Percentiles rank a stretch among this genome's conserved stretches.
These are phyloP conservation scores for Lymantria monacha DNA, from an alignment of 2,888 invertebrate species.

Conservation along the genomic window DNA sequence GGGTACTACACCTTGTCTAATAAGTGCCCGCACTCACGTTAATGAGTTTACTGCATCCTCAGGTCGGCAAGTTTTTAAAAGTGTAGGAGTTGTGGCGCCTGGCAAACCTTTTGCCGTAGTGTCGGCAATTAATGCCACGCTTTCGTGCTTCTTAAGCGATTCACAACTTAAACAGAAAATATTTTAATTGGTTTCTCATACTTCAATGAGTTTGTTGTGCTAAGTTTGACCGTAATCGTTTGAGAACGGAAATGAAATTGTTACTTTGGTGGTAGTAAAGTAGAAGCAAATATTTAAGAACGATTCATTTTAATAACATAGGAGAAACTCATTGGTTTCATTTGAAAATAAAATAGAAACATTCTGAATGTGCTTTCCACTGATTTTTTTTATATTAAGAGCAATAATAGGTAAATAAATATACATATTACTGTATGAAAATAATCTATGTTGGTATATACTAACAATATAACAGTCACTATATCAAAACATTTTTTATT, in stretches of 20 bases:
- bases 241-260: conserved; percentile 9
- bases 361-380: too few species aligned
- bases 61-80: conserved; percentile 64
- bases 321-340: not conserved
- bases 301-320: conserved; percentile 15
- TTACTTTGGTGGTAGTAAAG: conserved; percentile 8
- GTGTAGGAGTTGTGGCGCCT: conserved; percentile 59
- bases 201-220: conserved; percentile 33
- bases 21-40: conserved; percentile 68
- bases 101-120: conserved; percentile 45
- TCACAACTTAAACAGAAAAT: conserved; percentile 39
- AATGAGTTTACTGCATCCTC: conserved; percentile 74
- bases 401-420: too few species aligned
- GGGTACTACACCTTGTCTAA: conserved; percentile 53
- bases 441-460: too few species aligned
- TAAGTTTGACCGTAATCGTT: conserved; percentile 26
- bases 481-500: conserved; percentile 73
- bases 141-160: conserved; percentile 32
- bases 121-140: conserved; percentile 57
- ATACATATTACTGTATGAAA: too few species aligned
- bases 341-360: too few species aligned
- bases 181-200: conserved; percentile 44
- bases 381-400: too few species aligned
- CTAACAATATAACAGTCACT: conserved; percentile 20
- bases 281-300: conserved; percentile 23